Evolutionary conservation across 2,888 invertebrate genomes (phyloP).

Genomic region (Amphimallon solstitiale): DNA sequence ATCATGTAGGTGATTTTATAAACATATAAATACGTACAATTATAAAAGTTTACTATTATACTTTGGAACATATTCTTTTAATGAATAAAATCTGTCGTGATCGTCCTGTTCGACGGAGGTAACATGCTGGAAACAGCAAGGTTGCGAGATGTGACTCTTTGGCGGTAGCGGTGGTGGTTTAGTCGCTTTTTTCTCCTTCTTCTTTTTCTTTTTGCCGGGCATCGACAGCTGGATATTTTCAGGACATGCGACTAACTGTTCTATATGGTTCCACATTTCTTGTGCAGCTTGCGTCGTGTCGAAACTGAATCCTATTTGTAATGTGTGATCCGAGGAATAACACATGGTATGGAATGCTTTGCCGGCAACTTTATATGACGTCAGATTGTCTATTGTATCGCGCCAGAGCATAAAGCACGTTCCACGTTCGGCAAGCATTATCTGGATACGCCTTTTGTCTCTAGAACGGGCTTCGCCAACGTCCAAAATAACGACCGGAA

Average conservation of each 20-base stretch:
- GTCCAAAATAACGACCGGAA: constrained; percentile 81
- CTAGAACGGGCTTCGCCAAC: constrained; percentile 78
- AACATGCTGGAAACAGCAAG: constrained; percentile 86
- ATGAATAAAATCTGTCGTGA: constrained; percentile 72
- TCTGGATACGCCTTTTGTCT: constrained; percentile 67
- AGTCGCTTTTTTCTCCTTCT: constrained; percentile 66
- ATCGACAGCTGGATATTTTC: constrained; percentile 79
- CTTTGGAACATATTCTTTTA: constrained; percentile 71
- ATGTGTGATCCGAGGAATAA: constrained; percentile 79
- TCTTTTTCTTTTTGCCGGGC: constrained; percentile 65
- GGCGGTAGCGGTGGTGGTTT: constrained; percentile 74
- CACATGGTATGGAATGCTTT: constrained; percentile 86
- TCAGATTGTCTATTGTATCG: constrained; percentile 82
- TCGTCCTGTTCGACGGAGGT: constrained; percentile 79
- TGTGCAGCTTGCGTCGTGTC: constrained; percentile 78
- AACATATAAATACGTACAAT: not conserved
- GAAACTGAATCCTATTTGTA: constrained; percentile 82
- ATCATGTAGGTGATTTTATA: not conserved
- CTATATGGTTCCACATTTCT: constrained; percentile 76
- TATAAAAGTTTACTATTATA: constrained; percentile 34
- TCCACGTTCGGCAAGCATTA: constrained; percentile 66
- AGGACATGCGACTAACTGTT: constrained; percentile 77
- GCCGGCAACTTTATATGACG: constrained; percentile 76
- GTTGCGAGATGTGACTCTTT: constrained; percentile 84
- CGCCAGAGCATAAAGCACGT: constrained; percentile 85